Conservation (phyloP, 2,113 vertebrate genomes). For the Phalacrocorax brasilianus region DNA sequence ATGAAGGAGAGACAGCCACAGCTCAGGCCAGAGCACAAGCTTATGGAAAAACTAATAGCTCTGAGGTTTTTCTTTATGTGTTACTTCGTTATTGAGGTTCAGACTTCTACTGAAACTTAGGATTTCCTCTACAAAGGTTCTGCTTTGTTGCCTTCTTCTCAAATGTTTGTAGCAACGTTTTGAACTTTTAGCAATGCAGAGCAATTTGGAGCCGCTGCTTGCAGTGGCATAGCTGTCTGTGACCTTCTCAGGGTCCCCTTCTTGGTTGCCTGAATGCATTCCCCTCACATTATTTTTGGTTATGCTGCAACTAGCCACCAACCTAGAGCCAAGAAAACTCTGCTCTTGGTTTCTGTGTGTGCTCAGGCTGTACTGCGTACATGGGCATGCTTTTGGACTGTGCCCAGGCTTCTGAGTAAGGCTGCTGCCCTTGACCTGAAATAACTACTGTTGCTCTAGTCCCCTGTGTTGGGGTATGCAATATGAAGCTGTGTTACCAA, state of each 20-base stretch:
- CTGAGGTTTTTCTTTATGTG: neutral
- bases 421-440: slow-evolving; percentile 36
- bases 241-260: slow-evolving; percentile 9
- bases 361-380: neutral
- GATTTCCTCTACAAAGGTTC: neutral
- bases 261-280: neutral
- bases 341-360: neutral
- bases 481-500: neutral
- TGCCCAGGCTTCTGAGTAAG: neutral
- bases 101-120: neutral
- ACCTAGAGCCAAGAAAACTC: neutral
- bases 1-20: neutral
- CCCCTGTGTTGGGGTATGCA: neutral
- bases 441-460: neutral
- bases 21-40: neutral
- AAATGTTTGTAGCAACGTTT: neutral
- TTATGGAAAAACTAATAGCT: neutral
- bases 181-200: neutral
- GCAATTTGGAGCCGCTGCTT: neutral
- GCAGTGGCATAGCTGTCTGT: neutral
- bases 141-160: neutral
- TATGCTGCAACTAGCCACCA: neutral
- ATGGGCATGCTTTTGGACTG: neutral
- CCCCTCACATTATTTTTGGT: slow-evolving; percentile 15
- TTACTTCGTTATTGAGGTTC: neutral